Conservation (phyloP, 2,888 invertebrate species). For the Monopis laevigella region DNA sequence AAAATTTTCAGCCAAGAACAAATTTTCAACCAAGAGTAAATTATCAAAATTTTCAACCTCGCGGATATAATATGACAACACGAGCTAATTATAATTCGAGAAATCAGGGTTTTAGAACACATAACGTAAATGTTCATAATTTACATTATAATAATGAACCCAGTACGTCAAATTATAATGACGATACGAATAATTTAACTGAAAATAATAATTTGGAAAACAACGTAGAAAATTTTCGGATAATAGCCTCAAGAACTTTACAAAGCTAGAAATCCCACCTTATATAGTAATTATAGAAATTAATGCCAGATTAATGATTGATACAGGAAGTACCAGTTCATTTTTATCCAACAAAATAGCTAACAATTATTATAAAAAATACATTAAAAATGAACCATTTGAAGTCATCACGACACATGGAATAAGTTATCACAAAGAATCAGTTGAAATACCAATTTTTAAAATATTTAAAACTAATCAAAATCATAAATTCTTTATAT, state of each 20-base stretch:
- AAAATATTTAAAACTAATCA: constrained; percentile 12
- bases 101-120: neutral
- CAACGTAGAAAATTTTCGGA: neutral
- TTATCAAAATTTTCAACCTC: too few relatives aligned
- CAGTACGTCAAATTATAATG: neutral
- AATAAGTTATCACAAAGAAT: constrained; percentile 16
- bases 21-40: neutral
- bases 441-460: constrained; percentile 15
- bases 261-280: neutral
- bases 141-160: neutral
- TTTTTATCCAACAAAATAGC: constrained; percentile 5
- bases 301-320: neutral
- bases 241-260: neutral
- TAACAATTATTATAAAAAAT: constrained; percentile 14
- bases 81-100: neutral
- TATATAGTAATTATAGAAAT: neutral
- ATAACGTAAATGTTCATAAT: neutral
- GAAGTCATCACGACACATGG: constrained; percentile 19
- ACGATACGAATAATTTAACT: too few relatives aligned
- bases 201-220: too few relatives aligned
- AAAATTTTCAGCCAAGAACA: neutral
- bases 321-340: neutral
- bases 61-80: too few relatives aligned
- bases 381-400: constrained; percentile 16
- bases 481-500: constrained; percentile 18